These are phyloP conservation scores for Graptemys geographica DNA, from an alignment of 2,797 vertebrate genomes.

Conservation along the genomic window DNA sequence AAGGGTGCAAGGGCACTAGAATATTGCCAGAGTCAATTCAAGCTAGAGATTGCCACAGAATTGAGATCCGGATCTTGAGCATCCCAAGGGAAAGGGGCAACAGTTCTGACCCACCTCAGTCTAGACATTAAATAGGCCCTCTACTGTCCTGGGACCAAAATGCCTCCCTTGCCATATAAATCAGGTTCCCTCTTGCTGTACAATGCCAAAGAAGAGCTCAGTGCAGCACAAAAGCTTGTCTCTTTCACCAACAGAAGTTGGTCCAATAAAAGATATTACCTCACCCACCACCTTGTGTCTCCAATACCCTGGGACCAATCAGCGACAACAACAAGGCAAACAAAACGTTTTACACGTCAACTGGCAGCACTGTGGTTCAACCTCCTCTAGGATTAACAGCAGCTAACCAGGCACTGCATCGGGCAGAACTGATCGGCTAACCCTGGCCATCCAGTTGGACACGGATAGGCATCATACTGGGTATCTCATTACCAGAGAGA, in stretches of 20 bases:
- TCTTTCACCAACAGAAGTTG: not conserved
- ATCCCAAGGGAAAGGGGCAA: not conserved
- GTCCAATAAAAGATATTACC: not conserved
- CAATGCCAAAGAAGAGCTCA: not conserved
- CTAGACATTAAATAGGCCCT: not conserved
- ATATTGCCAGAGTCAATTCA: not conserved
- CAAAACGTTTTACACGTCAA: not conserved
- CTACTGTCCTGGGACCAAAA: not conserved
- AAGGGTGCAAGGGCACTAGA: not conserved
- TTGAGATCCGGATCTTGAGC: not conserved
- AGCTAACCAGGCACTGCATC: not conserved
- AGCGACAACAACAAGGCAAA: not conserved
- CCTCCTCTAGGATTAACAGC: not conserved
- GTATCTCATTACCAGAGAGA: not conserved
- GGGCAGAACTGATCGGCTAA: not conserved
- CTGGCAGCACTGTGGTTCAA: not conserved
- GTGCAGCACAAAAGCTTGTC: not conserved
- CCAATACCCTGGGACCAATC: not conserved
- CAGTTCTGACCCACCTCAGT: not conserved
- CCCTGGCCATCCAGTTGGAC: not conserved
- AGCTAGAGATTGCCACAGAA: not conserved
- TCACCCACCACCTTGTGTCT: not conserved
- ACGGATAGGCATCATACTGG: not conserved
- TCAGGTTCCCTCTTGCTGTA: not conserved
- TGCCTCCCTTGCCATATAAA: not conserved